Percentiles rank a stretch among this genome's conserved stretches.
These are phyloP conservation scores for Thera obeliscata DNA, from an alignment of 2,888 invertebrate genomes.

Conservation along the genomic window DNA sequence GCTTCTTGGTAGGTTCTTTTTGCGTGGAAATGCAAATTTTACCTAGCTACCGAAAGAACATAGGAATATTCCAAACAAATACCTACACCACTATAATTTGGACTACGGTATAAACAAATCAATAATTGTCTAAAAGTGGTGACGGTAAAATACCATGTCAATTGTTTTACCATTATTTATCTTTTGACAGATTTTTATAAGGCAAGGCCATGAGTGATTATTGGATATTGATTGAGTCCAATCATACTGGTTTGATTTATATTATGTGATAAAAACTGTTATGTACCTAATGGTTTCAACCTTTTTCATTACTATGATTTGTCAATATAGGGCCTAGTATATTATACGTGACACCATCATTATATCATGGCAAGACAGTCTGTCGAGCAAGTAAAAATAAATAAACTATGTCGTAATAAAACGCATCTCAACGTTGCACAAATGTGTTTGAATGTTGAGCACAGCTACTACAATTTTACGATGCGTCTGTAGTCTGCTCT, in stretches of 20 bases:
- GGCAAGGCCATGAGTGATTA: background rate
- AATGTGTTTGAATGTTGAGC: constrained; percentile 21
- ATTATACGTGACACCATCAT: background rate
- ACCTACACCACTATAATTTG: too few species aligned
- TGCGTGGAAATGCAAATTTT: background rate
- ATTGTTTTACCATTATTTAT: too few species aligned
- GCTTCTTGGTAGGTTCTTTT: background rate
- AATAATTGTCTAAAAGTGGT: too few species aligned
- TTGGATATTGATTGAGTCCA: constrained; percentile 23
- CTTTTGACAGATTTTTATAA: too few species aligned
- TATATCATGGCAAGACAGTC: background rate
- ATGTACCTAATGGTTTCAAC: constrained; percentile 26
- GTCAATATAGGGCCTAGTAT: constrained; percentile 2
- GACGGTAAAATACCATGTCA: too few species aligned
- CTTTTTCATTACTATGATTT: constrained; percentile 35
- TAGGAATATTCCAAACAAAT: too few species aligned
- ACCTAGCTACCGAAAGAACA: too few species aligned
- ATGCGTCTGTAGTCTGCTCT: constrained; percentile 20
- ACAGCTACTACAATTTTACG: constrained; percentile 30
- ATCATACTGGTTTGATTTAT: constrained; percentile 20
- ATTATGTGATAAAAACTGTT: constrained; percentile 24
- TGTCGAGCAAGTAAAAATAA: background rate
- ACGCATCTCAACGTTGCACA: constrained; percentile 22
- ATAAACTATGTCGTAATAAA: constrained; percentile 1
- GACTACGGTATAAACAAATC: too few species aligned